Conservation (phyloP, 2,888 invertebrate species). For the Eumacrocentrus americanus region DNA sequence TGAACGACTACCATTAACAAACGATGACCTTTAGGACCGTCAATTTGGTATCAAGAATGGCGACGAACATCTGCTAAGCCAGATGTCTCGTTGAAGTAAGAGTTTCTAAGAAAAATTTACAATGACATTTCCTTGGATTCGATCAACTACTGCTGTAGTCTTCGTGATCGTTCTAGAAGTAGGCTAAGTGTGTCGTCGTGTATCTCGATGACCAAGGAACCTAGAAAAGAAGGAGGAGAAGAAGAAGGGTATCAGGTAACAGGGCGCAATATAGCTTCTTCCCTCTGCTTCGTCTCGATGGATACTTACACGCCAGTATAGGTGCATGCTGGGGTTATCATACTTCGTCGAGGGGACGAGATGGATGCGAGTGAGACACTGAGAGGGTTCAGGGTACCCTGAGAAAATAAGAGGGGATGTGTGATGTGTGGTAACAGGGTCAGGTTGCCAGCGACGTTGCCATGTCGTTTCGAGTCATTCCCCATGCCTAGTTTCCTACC, state of each 20-base stretch:
- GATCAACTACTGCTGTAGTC: background rate
- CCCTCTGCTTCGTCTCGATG: background rate
- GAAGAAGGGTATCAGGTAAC: background rate
- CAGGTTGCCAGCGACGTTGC: conserved; percentile 45
- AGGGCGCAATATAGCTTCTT: background rate
- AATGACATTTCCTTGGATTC: background rate
- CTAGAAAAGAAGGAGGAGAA: background rate
- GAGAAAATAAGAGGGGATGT: conserved; percentile 32
- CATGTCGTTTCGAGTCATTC: conserved; percentile 22
- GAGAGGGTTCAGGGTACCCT: too few relatives aligned
- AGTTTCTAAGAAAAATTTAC: background rate
- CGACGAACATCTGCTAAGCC: background rate
- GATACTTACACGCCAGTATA: conserved; percentile 13
- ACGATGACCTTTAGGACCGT: too few relatives aligned
- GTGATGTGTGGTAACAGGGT: conserved; percentile 40
- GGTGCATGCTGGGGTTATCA: background rate
- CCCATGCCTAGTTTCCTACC: background rate
- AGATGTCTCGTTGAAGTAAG: background rate
- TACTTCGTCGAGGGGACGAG: background rate
- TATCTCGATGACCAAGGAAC: background rate
- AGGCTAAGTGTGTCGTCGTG: background rate
- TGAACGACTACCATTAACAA: too few relatives aligned
- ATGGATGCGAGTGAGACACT: background rate
- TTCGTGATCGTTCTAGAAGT: background rate
- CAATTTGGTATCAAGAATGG: too few relatives aligned